Evolutionary conservation across 2,888 invertebrate genomes (phyloP), one percentile per base, ranked within the genome.

Genomic region (Spilosoma lubricipeda): DNA sequence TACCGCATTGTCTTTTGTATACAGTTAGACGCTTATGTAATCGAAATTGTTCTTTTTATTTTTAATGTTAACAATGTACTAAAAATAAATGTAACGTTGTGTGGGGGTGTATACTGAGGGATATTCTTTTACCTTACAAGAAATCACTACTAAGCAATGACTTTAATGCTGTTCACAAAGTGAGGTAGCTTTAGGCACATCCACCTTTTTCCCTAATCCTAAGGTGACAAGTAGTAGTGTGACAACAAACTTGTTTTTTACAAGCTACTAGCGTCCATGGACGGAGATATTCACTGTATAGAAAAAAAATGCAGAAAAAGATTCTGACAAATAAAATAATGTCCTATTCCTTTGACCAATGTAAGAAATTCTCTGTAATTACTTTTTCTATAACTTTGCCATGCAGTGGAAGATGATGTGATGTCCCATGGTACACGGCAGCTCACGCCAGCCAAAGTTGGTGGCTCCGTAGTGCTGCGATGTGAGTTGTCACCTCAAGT

Each of bases 401-500:
- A 67, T 71, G 27, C 82, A 95, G 95, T 95, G 81, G 95, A 95
- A 77, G 95, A 95, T 83, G 93, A 85, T 78, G 91, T 92, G 5
- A 86, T 95, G 20, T 89, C 90, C 0, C 94, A 94, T 74, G 89
- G 91, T 2, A 90, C 91, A 13, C 90, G 93, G 5, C 95, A 95
- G 83, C 84, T 95, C 77, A 92, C 88, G 18, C 95, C 95, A 2
- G 94, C 94, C 2, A 94, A 93, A 84, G 85, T 94, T 0, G 93
- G 94, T 1, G 93, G 94, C 0, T 88, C 92, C 0, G 94, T 94
- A 45, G 89, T 95, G 42, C 81, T 95, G 36, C 88, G 93, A 7
- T 95, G 95, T 81, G 95, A 95, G 73, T 85, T 93, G 23, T 94
- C 95, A 1, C 93, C 94, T 3, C 94, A 95, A 85, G 88, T 93